phyloP scores from a whole-genome alignment of 2,888 invertebrate genomes.

The Cactoblastis cactorum region DNA sequence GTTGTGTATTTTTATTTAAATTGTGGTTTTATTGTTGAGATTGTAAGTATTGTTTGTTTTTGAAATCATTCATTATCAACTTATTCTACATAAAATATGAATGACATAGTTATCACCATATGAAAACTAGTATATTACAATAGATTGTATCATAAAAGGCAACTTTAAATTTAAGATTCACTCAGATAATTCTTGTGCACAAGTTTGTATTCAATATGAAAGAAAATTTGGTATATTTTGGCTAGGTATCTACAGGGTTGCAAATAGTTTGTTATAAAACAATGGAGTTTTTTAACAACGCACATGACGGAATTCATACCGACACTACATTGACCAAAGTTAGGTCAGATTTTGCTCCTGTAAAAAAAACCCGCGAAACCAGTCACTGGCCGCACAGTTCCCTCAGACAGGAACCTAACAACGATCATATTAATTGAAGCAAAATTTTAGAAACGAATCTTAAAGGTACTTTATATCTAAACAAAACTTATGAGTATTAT shows the following conservation, averaged over 20 bases:
- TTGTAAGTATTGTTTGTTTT: constrained; percentile 21
- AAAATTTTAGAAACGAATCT: constrained; percentile 41
- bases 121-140: constrained; percentile 32
- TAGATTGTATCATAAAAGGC: constrained; percentile 32
- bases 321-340: not conserved
- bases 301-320: not conserved
- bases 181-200: constrained; percentile 46
- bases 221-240: constrained; percentile 26
- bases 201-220: constrained; percentile 42
- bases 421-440: constrained; percentile 51
- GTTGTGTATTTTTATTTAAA: constrained; percentile 52
- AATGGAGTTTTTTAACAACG: constrained; percentile 18
- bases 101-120: constrained; percentile 27
- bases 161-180: constrained; percentile 27
- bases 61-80: constrained; percentile 16
- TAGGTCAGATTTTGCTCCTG: not conserved
- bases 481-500: constrained; percentile 78
- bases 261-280: constrained; percentile 15
- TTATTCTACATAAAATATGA: constrained; percentile 24
- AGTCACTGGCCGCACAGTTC: not conserved
- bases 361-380: constrained; percentile 16
- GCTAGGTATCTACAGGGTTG: constrained; percentile 5
- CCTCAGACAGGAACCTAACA: constrained; percentile 25
- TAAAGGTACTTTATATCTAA: constrained; percentile 52
- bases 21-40: constrained; percentile 22